A percentile compares a stretch with the other conserved stretches of the same genome.
Evolutionary conservation across 2,888 invertebrate species (phyloP).

Genomic region (Lacanobia oleracea): DNA sequence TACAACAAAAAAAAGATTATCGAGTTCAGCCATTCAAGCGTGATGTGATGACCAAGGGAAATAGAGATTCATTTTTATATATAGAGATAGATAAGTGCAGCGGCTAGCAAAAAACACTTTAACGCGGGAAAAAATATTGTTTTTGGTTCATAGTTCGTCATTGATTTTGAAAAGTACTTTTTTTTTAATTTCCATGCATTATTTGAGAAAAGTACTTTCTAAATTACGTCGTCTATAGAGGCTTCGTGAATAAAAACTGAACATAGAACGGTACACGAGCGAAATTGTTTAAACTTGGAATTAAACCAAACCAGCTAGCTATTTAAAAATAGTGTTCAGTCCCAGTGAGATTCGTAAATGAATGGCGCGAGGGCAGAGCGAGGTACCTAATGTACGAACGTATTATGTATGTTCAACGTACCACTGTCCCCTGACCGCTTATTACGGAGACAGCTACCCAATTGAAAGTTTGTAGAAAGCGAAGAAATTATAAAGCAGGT

Average conservation of each 20-base stretch:
- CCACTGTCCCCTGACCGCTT: constrained; percentile 26
- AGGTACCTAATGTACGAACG: constrained; percentile 13
- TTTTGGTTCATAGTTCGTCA: no score
- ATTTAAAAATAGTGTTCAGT: constrained; percentile 53
- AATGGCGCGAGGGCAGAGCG: constrained; percentile 19
- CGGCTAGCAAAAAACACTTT: no score
- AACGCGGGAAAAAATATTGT: no score
- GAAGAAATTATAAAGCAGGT: constrained; percentile 34
- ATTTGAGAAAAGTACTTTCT: constrained; percentile 51
- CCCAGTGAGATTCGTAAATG: constrained; percentile 50
- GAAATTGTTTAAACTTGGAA: constrained; percentile 45
- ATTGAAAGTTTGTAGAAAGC: constrained; percentile 43
- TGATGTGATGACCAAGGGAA: no score
- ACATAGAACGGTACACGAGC: constrained; percentile 33
- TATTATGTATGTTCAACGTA: constrained; percentile 33
- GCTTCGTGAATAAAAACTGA: constrained; percentile 38
- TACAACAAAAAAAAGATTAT: no score
- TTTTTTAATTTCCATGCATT: no score
- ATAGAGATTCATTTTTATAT: no score
- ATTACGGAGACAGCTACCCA: constrained; percentile 28
- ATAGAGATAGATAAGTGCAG: no score
- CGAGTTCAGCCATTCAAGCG: no score
- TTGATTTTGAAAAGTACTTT: no score
- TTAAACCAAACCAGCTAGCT: constrained; percentile 24
- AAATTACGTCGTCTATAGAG: constrained; percentile 31